Conservation (phyloP, 2,888 invertebrate species). For the Heliconius ethilla region DNA sequence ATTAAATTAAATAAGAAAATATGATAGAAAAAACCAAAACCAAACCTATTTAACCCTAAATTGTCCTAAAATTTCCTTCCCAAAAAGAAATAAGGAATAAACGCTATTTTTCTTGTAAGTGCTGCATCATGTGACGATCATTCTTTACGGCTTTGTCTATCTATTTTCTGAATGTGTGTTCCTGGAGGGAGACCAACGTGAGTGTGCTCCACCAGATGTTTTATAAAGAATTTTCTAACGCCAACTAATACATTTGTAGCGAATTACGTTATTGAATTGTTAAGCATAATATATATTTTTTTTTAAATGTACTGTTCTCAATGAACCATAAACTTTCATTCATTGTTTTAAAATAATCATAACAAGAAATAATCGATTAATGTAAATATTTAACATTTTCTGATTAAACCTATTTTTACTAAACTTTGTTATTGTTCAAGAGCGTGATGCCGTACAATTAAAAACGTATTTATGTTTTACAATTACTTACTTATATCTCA, state of each 20-base stretch:
- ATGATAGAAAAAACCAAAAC: neutral
- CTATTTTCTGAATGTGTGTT: constrained; percentile 52
- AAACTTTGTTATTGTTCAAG: neutral
- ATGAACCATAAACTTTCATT: neutral
- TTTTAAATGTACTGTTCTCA: neutral
- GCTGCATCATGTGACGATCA: constrained; percentile 77
- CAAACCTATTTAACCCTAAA: constrained; percentile 61
- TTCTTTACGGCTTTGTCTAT: constrained; percentile 76
- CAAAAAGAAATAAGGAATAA: constrained; percentile 56
- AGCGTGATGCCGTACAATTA: neutral
- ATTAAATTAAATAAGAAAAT: neutral
- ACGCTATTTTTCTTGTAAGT: constrained; percentile 66
- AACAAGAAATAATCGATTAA: neutral
- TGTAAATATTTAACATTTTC: constrained; percentile 10
- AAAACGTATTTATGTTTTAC: neutral
- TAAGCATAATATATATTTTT: neutral
- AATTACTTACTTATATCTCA: no score
- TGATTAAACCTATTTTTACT: no score
- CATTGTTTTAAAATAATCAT: neutral
- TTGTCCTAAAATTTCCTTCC: constrained; percentile 57
- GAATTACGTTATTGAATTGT: neutral
- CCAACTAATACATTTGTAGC: neutral
- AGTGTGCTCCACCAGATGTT: constrained; percentile 50
- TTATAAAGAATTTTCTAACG: constrained; percentile 27
- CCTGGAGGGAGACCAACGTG: constrained; percentile 45